Evolutionary conservation across 2,888 invertebrate species (phyloP), one percentile per base, ranked within the genome.

Genomic region (Gymnoscelis rufifasciata): DNA sequence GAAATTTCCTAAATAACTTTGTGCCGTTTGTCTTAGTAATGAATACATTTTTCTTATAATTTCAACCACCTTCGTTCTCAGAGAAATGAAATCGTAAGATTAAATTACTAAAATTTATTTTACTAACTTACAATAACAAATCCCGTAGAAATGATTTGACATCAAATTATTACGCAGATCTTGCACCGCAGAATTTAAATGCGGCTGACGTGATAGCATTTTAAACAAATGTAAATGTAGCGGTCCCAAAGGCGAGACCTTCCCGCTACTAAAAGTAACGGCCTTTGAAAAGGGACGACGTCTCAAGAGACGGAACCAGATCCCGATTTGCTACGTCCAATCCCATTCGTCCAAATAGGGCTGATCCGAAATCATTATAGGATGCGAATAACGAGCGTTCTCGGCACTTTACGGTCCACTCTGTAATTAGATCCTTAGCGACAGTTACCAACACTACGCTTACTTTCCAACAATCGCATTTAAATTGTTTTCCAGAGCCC

Each of bases 1-100:
- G 64, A 63, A 74, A 78, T 78, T 76, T 66, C 60, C 71, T 70
- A 73, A 76, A 81, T 78, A 74, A 74, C 72, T 77, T 78, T 76
- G 61, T 62, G 57, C 70, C 68, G 74, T 78, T 80, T 74, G 69
- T 78, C 74, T 76, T 74, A 49, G 61, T 74, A 78, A 77, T 74
- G 68, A 74, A 73, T 65, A 54, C 64, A 57, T 73, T 66, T 72
- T 69, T 66, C 54, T 47, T 58, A 56, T 51, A 53, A 43, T 54
- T 52, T 35, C 49, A 38, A 54, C 57, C 42, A 40, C 53, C 56
- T 51, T 28, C 13, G 47, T 39, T 45, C 27, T 11, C 44, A 47
- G 47, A 48, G 43, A 47, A 51, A 39, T 50, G 47, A 44, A 40
- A 52, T 56, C 42, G 57, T 43, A 29, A 29, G 42, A 47, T 27